Percentiles rank a stretch among this genome's conserved stretches.
Evolutionary conservation across 2,888 invertebrate species (phyloP).

Genomic region (Slavum lentiscoides): DNA sequence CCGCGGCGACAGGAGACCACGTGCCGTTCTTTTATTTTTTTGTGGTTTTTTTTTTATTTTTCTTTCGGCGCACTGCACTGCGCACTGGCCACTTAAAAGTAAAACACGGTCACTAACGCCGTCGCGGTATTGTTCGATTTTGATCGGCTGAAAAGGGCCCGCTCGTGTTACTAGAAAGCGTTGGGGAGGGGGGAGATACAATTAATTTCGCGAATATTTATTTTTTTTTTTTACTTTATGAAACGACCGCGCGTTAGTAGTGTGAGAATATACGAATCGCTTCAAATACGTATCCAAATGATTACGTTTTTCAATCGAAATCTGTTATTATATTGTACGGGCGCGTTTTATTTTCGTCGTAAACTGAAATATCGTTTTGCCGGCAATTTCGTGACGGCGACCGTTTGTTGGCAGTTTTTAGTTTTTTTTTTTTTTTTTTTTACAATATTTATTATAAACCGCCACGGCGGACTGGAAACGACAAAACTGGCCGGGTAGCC

Average conservation of each 20-base stretch:
- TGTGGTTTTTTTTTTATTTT: background rate
- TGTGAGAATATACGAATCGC: constrained; percentile 26
- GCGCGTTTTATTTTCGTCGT: too few species aligned
- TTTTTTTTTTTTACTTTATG: background rate
- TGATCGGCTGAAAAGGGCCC: background rate
- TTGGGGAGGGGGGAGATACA: background rate
- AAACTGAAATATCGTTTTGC: too few species aligned
- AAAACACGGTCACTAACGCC: constrained; percentile 45
- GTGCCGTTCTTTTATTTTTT: constrained; percentile 49
- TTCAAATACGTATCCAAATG: background rate
- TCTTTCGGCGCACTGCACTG: background rate
- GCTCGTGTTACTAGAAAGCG: background rate
- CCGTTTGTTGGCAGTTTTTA: too few species aligned
- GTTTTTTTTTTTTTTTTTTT: too few species aligned
- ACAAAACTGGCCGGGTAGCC: too few species aligned
- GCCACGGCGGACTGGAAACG: too few species aligned
- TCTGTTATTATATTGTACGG: too few species aligned
- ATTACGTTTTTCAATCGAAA: background rate
- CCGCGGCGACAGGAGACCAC: constrained; percentile 2
- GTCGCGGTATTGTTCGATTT: background rate
- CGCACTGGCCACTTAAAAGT: constrained; percentile 32
- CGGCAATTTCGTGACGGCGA: too few species aligned
- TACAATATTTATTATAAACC: too few species aligned
- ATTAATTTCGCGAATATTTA: constrained; percentile 4
- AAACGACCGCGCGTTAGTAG: background rate